Base-by-base conservation (phyloP, 2,797 vertebrate genomes). In the Microhierax caerulescens region DNA sequence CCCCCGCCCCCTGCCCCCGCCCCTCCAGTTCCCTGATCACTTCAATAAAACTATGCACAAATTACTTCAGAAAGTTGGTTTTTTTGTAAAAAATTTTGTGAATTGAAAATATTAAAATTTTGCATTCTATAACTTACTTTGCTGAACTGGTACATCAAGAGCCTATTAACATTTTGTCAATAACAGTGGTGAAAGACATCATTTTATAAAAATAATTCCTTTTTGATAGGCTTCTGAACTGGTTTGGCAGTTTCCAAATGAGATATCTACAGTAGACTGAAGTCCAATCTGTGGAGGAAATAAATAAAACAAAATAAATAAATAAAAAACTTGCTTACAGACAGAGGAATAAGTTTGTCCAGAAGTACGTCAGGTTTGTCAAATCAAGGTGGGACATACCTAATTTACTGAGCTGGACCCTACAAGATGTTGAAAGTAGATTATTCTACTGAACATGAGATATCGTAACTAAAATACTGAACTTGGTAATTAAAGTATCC, bases 381-480 rank as follows among this genome's bases (percentile, higher is more conserved):
- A 95, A 94, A 93, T 69, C 80, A 82, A 60, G 59, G 63, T 83
- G 79, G 79, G 82, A 91, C 65, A 87, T 76, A 59, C 69, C 39
- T 60, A 73, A 86, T 94, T 82, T 60, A 63, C 92, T 91, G 84
- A 95, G 53, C 34, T 95, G 75, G 64, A 78, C 80, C 53, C 78
- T 82, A 88, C 36, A 32, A 95, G 65, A 60, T 7, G 39, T 70
- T 83, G 37, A 73, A 97, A 95, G 91, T 84, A 37, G 69, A 97
- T 95, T 96, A 97, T 94, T 96, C 88, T 96, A 79, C 88, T 96
- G 88, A 95, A 92, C 78, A 95, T 23, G 32, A 96, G 68, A 79
- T 85, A 82, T 76, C 75, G 84, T 87, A 94, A 96, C 84, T 93
- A 96, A 98, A 97, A 97, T 80, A 97, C 56, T 73, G 61, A 90